Base-by-base conservation (phyloP, 1,140 invertebrate genomes). In the Akabosia matsudoensis region DNA sequence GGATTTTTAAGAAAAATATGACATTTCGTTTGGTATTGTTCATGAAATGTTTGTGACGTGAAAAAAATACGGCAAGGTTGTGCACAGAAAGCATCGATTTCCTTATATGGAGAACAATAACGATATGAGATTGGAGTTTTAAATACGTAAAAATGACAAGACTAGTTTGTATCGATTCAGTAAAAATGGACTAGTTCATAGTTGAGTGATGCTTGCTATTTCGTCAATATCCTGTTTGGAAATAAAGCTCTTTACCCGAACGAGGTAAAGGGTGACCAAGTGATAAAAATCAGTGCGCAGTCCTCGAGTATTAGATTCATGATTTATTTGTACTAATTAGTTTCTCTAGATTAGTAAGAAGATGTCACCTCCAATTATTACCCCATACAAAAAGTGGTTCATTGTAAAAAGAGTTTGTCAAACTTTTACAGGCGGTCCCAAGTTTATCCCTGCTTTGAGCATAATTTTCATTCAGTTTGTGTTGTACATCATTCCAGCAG, bases 311-410 rank as follows among this genome's bases (percentile, higher is more conserved):
- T 18, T 45, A 10, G 37, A 45, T 45, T 45, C 7, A 10, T 18
- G 37, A 45, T 56, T 7, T 16, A 22, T 56, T 7, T 24, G 10
- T 24, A 4, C 54, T 24, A 22, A 45, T 45, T 45, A 45, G 37
- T 18, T 10, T 10, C 37, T 10, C 54, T 10, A 16, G 54, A 56
- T 56, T 56, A 56, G 26, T 67, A 31, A 10, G 51, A 67, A 74
- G 7, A 79, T 79, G 78, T 70, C 76, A 61, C 78, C 78, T 28
- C 78, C 78, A 51, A 33, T 79, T 4, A 77, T 79, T 30, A 75
- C 52, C n/a, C 30, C 70, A 13, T 79, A 79, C 56, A 79, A 79
- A 52, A 75, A 70, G 33, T 64, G 31, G 18, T 79, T 79, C 33
- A 74, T 71, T 10, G 33, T 77, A 13, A 73, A 76, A 70, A 31